Percentiles rank a stretch among this genome's conserved stretches.
These are phyloP conservation scores for Lucinisca nassula DNA, from an alignment of 2,888 invertebrate genomes.

Conservation along the genomic window DNA sequence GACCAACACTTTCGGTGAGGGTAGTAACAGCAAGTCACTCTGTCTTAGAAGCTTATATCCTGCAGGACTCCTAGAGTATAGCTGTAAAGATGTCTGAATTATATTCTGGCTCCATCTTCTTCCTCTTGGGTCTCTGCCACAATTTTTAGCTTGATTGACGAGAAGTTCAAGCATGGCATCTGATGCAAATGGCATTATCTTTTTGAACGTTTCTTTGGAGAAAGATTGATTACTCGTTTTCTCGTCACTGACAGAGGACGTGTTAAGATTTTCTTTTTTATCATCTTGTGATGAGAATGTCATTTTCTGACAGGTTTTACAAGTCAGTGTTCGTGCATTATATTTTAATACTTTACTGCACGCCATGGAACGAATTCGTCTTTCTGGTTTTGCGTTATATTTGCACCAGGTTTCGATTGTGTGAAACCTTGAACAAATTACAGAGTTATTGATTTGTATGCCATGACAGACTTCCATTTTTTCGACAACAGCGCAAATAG, in stretches of 20 bases:
- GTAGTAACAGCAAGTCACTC: neutral
- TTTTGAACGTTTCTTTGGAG: slow-evolving; percentile 18
- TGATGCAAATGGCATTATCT: slow-evolving; percentile 37
- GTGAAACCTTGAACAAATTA: too few relatives aligned
- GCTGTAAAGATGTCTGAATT: slow-evolving; percentile 50
- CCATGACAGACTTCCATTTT: slow-evolving; percentile 23
- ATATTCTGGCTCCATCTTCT: slow-evolving; percentile 44
- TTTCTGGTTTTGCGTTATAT: too few relatives aligned
- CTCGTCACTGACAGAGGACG: neutral
- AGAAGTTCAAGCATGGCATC: slow-evolving; percentile 46
- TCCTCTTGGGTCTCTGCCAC: slow-evolving; percentile 24
- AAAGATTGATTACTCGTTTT: neutral
- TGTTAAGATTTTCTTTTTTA: neutral
- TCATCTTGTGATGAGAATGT: too few relatives aligned
- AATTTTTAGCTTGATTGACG: slow-evolving; percentile 42
- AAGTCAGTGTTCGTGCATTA: too few relatives aligned
- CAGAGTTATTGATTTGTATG: too few relatives aligned
- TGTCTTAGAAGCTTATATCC: neutral
- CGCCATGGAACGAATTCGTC: too few relatives aligned
- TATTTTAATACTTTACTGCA: too few relatives aligned
- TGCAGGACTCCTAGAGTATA: slow-evolving; percentile 20
- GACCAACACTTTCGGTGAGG: neutral
- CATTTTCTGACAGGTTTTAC: too few relatives aligned
- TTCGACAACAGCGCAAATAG: neutral
- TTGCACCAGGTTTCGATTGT: too few relatives aligned